Evolutionary conservation across 1,140 invertebrate species (phyloP).

Genomic region (Ceratoteleas bidentatus): DNA sequence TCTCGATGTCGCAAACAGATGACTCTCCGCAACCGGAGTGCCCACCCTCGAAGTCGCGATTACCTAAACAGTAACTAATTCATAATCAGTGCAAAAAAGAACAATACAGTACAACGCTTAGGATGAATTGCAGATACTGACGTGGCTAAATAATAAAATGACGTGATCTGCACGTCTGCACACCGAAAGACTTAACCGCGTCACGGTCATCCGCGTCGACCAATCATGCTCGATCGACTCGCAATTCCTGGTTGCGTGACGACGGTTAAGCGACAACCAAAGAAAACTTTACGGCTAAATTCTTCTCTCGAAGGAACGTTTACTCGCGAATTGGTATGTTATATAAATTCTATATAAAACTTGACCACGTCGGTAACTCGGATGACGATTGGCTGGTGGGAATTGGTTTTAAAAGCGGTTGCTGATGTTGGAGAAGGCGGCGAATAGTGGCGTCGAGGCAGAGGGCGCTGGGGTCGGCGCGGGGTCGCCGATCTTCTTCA

Average conservation of each 20-base stretch:
- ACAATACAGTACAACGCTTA: not conserved
- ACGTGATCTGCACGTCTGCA: not conserved
- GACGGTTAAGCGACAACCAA: no score
- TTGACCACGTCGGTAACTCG: not conserved
- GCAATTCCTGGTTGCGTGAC: no score
- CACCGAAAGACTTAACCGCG: not conserved
- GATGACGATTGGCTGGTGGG: not conserved
- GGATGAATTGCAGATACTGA: not conserved
- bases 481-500: conserved; percentile 82
- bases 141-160: conserved; percentile 1
- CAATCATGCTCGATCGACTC: not conserved
- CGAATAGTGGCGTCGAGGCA: conserved; percentile 75
- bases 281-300: no score
- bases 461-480: conserved; percentile 63
- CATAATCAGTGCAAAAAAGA: conserved; percentile 5
- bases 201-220: not conserved
- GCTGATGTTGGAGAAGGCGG: conserved; percentile 78
- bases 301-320: no score
- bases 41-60: no score
- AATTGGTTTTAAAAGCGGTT: conserved; percentile 76
- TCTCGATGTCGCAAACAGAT: not conserved
- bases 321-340: no score
- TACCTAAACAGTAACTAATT: conserved; percentile 1
- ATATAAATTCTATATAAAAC: not conserved
- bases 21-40: not conserved